Base-by-base conservation (phyloP, 2,113 vertebrate species). In the Isichthys henryi region DNA sequence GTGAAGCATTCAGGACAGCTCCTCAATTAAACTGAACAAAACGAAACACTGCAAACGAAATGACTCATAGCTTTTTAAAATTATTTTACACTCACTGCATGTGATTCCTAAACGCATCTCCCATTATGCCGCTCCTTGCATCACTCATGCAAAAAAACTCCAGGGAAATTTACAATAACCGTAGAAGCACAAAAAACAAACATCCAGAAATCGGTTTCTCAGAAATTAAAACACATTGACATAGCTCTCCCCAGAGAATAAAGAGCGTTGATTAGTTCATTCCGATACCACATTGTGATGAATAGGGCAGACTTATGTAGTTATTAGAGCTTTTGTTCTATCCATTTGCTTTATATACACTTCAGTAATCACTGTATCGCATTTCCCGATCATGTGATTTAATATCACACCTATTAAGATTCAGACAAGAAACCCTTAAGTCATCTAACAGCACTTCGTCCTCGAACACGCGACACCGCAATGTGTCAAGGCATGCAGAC, bases 161-260 rank as follows among this genome's bases (percentile, higher is more conserved):
- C 82, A 45, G 39, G 82, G 82, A 84, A 46, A 46, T 84, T 84
- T 84, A 46, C 82, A 84, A 46, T 84, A n/a, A 84, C 82, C 21
- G 48, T 13, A n/a, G 17, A 48, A 84, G 82, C 43, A 48, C 82
- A 48, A 84, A 84, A 84, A 48, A 48, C 39, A 84, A 84, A 84
- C 82, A 84, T 84, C 82, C 45, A 8, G 21, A 84, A 48, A 84
- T 84, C 43, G 8, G 45, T 48, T 84, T n/a, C 82, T 84, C 21
- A n/a, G 39, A 46, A 46, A 84, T 45, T 19, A 46, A 84, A 84
- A 84, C 5, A 84, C 45, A 84, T 10, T 10, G 23, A 48, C 82
- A 84, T 45, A 48, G 19, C 9, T 21, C 45, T 48, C 45, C 82
- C 21, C 21, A 84, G 15, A 23, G 82, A 48, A 48, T 84, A 23